Percentiles rank a stretch among this genome's conserved stretches.
phyloP scores from a whole-genome alignment of 2,888 invertebrate species.

The Cyclophora albipunctata region DNA sequence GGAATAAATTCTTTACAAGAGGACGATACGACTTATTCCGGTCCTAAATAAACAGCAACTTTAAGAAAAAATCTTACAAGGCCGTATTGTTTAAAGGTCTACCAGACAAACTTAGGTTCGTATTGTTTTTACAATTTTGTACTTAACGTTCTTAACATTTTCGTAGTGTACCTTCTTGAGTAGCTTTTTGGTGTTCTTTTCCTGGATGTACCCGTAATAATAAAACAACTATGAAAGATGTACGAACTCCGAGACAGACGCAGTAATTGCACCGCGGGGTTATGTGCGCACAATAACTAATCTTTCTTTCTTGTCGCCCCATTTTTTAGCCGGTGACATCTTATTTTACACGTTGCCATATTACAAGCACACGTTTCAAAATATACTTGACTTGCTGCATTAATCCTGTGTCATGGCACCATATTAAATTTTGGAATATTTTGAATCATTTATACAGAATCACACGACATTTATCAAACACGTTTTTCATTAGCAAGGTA shows the following conservation, averaged over 20 bases:
- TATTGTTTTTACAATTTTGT: constrained; percentile 6
- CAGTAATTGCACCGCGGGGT: constrained; percentile 40
- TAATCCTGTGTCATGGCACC: constrained; percentile 8
- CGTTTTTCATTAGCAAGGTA: no score
- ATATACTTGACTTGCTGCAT: constrained; percentile 14
- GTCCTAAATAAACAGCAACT: constrained; percentile 24
- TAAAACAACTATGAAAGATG: neutral
- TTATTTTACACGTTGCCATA: constrained; percentile 47
- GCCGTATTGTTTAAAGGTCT: constrained; percentile 9
- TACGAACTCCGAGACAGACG: constrained; percentile 18
- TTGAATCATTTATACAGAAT: no score
- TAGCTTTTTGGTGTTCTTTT: no score
- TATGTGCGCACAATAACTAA: constrained; percentile 46
- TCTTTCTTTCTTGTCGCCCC: constrained; percentile 38
- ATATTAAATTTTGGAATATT: constrained; percentile 5
- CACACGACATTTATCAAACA: no score
- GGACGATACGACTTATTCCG: constrained; percentile 32
- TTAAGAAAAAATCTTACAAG: no score
- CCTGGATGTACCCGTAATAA: no score
- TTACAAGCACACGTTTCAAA: constrained; percentile 30
- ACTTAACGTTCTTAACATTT: neutral
- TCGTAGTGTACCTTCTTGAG: neutral
- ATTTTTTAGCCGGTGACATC: constrained; percentile 54
- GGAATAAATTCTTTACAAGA: constrained; percentile 38
- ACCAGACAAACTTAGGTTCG: constrained; percentile 1